These are phyloP conservation scores for Anolis sagrei DNA, from an alignment of 2,113 vertebrate genomes.

Conservation along the genomic window DNA sequence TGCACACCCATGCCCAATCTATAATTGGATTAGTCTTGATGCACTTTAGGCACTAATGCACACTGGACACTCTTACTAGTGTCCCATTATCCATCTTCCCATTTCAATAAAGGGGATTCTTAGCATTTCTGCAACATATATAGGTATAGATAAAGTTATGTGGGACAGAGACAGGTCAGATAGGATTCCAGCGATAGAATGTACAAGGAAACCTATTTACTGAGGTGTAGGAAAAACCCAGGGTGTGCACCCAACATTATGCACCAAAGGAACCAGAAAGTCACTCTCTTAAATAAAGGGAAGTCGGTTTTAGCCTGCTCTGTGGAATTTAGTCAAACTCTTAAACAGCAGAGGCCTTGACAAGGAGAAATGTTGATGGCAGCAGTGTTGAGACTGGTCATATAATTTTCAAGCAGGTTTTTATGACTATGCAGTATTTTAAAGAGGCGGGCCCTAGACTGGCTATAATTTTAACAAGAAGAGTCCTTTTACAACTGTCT, in stretches of 20 bases:
- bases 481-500: constrained; percentile 11
- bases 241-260: no score
- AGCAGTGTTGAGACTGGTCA: constrained; percentile 51
- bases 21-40: no score
- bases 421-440: constrained; percentile 45
- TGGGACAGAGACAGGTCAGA: no score
- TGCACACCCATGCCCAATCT: no score
- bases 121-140: no score
- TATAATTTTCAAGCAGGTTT: constrained; percentile 42
- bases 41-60: no score
- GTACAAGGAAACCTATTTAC: background rate
- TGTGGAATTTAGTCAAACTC: constrained; percentile 40
- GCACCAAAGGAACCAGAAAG: constrained; percentile 9
- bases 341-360: constrained; percentile 40
- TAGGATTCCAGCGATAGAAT: background rate
- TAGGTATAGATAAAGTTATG: no score
- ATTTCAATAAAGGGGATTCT: no score
- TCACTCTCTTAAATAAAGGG: background rate
- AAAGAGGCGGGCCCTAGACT: constrained; percentile 30
- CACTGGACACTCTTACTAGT: no score
- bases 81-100: no score
- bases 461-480: constrained; percentile 58
- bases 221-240: background rate
- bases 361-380: constrained; percentile 40
- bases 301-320: constrained; percentile 47